These are phyloP conservation scores for Onthophagus sagittarius DNA, from an alignment of 2,888 invertebrate species.

Conservation along the genomic window DNA sequence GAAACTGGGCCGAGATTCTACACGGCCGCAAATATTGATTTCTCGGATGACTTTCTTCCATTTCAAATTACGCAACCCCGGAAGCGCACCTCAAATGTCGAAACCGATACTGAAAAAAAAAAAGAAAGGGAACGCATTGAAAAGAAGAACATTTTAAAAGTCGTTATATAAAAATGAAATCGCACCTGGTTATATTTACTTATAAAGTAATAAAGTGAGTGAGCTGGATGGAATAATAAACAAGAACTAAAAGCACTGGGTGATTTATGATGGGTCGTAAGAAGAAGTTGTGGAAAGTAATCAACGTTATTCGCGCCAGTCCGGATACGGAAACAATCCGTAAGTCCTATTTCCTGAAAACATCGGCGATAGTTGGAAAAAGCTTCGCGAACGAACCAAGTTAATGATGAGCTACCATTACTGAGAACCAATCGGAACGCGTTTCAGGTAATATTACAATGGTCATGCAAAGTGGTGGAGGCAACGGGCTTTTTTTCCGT, in stretches of 20 bases:
- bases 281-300: constrained; percentile 16
- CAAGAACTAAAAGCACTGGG: not conserved
- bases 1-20: constrained; percentile 27
- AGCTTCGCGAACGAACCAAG: not conserved
- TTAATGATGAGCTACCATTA: not conserved
- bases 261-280: constrained; percentile 14
- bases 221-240: not conserved
- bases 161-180: not conserved
- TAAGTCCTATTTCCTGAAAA: constrained; percentile 19
- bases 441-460: not conserved
- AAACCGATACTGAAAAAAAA: not conserved
- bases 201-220: not conserved
- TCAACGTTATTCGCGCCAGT: constrained; percentile 11
- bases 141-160: not conserved
- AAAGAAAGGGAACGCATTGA: not conserved
- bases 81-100: not conserved
- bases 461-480: not conserved
- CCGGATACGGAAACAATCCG: constrained; percentile 19
- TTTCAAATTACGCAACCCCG: constrained; percentile 15
- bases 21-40: constrained; percentile 36
- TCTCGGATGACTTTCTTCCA: constrained; percentile 31
- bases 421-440: not conserved
- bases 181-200: not conserved
- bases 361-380: constrained; percentile 1
- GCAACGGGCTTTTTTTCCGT: not conserved